A percentile compares a stretch with the other conserved stretches of the same genome.
These are phyloP conservation scores for Bradypus variegatus DNA, from an alignment of 2,797 vertebrate genomes.

Conservation along the genomic window DNA sequence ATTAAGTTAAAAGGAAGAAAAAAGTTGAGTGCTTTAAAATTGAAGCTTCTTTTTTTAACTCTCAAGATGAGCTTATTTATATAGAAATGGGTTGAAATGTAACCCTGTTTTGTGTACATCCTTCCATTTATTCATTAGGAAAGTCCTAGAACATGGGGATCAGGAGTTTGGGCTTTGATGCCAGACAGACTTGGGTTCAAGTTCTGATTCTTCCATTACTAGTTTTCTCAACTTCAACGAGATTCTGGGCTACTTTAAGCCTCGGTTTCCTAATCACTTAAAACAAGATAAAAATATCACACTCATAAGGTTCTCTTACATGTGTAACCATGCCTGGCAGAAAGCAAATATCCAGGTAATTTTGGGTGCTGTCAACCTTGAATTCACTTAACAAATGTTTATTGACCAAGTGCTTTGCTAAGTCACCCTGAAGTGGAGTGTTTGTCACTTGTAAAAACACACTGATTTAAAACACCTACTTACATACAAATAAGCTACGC, in stretches of 20 bases:
- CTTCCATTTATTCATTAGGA: neutral
- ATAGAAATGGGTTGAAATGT: neutral
- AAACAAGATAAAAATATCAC: neutral
- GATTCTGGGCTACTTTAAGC: neutral
- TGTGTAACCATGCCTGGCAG: neutral
- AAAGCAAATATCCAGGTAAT: neutral
- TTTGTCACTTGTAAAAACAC: neutral
- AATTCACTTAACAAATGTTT: neutral
- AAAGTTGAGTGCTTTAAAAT: neutral
- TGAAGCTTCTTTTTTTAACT: neutral
- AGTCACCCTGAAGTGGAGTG: neutral
- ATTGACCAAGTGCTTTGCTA: neutral
- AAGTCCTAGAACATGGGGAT: neutral
- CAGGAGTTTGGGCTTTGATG: neutral
- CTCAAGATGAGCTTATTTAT: neutral
- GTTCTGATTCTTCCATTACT: neutral
- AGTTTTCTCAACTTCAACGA: neutral
- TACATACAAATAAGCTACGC: neutral
- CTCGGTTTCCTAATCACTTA: neutral
- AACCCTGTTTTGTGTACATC: neutral
- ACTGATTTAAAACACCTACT: neutral
- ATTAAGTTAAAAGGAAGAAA: neutral
- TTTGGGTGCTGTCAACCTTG: neutral
- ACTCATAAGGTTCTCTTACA: neutral
- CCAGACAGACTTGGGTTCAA: neutral